Evolutionary conservation across 2,797 vertebrate species (phyloP).

Genomic region (Gobio occitaniae): DNA sequence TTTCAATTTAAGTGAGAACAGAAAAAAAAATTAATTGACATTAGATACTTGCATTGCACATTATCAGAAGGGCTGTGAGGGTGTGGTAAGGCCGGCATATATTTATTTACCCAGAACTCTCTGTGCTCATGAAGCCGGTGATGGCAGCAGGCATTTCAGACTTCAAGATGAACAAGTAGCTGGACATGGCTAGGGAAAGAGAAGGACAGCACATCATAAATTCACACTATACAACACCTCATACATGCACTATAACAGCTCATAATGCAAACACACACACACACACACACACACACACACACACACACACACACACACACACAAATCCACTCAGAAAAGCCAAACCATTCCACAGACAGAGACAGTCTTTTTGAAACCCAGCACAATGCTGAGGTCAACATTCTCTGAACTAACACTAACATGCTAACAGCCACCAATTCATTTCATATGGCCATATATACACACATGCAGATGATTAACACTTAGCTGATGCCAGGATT

Average conservation of each 20-base stretch:
- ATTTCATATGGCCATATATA: neutral
- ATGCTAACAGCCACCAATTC: neutral
- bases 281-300: constrained; percentile 3
- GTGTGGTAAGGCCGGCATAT: neutral
- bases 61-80: neutral
- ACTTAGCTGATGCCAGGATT: neutral
- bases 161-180: constrained; percentile 95
- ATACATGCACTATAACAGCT: constrained; percentile 30
- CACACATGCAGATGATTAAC: neutral
- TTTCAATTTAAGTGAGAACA: neutral
- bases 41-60: neutral
- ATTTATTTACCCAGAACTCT: constrained; percentile 81
- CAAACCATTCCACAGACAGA: constrained; percentile 33
- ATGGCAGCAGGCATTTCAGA: constrained; percentile 91
- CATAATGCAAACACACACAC: constrained; percentile 3
- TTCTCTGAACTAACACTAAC: neutral
- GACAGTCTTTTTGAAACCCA: neutral
- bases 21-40: neutral
- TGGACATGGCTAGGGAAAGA: constrained; percentile 88
- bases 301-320: neutral
- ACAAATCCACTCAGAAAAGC: constrained; percentile 36
- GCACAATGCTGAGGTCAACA: neutral
- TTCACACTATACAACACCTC: constrained; percentile 19
- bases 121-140: constrained; percentile 78
- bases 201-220: constrained; percentile 35